Percentiles rank a stretch among this genome's conserved stretches.
Conservation (phyloP, 2,888 invertebrate genomes). For the Drepanosiphum platanoidis region DNA sequence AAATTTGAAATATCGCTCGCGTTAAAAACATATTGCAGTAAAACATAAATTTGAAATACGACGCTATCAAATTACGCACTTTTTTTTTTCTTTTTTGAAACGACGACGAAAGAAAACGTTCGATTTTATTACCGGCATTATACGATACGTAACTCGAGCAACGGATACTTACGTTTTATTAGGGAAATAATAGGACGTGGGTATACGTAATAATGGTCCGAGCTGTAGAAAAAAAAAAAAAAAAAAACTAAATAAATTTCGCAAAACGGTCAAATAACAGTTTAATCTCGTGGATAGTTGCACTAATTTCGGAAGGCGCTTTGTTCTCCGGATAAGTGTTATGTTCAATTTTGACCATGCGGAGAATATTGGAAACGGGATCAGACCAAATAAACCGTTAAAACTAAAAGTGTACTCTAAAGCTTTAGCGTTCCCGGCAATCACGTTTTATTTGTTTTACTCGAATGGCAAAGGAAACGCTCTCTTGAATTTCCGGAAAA, state of each 20-base stretch:
- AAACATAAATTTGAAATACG: background rate
- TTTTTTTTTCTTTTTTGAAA: too few relatives aligned
- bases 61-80: background rate
- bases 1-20: background rate
- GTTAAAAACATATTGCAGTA: background rate
- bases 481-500: background rate
- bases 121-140: conserved; percentile 14
- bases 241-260: conserved; percentile 30
- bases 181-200: conserved; percentile 1
- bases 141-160: background rate
- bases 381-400: conserved; percentile 11
- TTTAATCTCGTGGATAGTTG: conserved; percentile 2
- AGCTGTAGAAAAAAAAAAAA: background rate
- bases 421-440: conserved; percentile 1
- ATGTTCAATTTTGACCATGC: conserved; percentile 38
- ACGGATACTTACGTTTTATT: conserved; percentile 36
- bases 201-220: background rate
- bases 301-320: conserved; percentile 26
- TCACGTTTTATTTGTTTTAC: conserved; percentile 35
- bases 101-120: background rate
- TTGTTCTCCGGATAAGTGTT: conserved; percentile 28
- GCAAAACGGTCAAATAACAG: conserved; percentile 33
- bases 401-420: conserved; percentile 14
- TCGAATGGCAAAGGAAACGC: background rate
- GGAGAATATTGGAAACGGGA: conserved; percentile 22